phyloP scores from a whole-genome alignment of 2,113 vertebrate genomes.

The Terrapene triunguis region DNA sequence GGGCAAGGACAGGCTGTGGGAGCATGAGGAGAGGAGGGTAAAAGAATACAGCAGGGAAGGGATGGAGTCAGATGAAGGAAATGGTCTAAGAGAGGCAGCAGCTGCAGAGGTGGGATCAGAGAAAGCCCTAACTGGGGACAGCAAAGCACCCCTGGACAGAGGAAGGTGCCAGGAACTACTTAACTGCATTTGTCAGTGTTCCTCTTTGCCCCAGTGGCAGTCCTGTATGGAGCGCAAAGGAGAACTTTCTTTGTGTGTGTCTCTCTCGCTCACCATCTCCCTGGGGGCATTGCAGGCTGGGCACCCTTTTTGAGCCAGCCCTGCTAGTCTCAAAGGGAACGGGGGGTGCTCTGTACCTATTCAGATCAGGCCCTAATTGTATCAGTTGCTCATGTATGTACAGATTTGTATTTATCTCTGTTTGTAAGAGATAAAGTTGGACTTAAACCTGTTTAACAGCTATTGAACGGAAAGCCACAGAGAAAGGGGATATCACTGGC shows the following conservation, averaged over 20 bases:
- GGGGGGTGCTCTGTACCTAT: background rate
- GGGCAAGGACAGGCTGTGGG: background rate
- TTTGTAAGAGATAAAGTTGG: constrained; percentile 29
- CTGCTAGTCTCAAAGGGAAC: background rate
- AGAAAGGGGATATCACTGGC: background rate
- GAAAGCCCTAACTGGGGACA: background rate
- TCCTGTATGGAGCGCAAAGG: background rate
- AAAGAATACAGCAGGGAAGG: too few species aligned
- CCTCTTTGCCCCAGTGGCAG: background rate
- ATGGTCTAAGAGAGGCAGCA: background rate
- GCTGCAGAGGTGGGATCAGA: too few species aligned
- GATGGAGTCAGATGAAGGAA: background rate
- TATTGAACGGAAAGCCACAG: background rate
- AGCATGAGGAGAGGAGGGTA: too few species aligned
- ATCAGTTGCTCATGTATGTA: background rate
- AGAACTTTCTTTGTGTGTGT: background rate
- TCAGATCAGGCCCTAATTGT: background rate
- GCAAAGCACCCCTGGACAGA: background rate
- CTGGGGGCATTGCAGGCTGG: rapidly evolving
- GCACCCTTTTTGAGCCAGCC: background rate
- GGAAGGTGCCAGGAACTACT: rapidly evolving
- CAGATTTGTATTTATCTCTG: constrained; percentile 28
- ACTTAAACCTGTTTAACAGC: background rate
- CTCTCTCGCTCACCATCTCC: background rate
- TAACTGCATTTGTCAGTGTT: background rate